Conservation (phyloP, 2,888 invertebrate species). For the Netelia virgata region DNA sequence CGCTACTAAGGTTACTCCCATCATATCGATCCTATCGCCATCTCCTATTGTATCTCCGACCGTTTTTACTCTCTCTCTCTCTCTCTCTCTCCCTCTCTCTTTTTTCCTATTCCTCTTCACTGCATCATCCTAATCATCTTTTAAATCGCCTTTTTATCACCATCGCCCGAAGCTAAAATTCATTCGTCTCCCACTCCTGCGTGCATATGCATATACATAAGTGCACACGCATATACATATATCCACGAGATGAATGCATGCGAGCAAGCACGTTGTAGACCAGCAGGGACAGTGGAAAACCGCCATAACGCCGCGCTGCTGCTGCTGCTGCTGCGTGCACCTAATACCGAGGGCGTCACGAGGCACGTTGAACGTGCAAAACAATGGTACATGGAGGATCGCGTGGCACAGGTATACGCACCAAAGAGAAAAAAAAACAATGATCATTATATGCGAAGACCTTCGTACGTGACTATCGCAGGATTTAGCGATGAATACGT, state of each 20-base stretch:
- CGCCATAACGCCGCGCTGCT: slow-evolving; percentile 1
- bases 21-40: too few species aligned
- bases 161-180: too few species aligned
- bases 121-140: too few species aligned
- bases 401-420: slow-evolving; percentile 18
- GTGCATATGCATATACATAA: slow-evolving; percentile 9
- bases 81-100: too few species aligned
- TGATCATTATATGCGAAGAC: slow-evolving; percentile 46
- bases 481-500: slow-evolving; percentile 12
- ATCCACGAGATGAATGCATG: slow-evolving; percentile 6
- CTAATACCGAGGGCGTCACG: slow-evolving; percentile 44
- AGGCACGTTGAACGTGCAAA: slow-evolving; percentile 31
- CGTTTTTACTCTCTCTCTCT: too few species aligned
- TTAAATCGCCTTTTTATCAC: too few species aligned
- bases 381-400: slow-evolving; percentile 33
- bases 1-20: too few species aligned
- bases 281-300: slow-evolving; percentile 8
- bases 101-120: too few species aligned
- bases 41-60: too few species aligned
- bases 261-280: slow-evolving; percentile 18
- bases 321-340: slow-evolving; percentile 30
- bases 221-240: slow-evolving; percentile 2
- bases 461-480: slow-evolving; percentile 48
- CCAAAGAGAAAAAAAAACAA: background rate
- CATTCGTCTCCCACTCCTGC: too few species aligned